Evolutionary conservation across 2,797 vertebrate genomes (phyloP).

Genomic region (Thunnus albacares): DNA sequence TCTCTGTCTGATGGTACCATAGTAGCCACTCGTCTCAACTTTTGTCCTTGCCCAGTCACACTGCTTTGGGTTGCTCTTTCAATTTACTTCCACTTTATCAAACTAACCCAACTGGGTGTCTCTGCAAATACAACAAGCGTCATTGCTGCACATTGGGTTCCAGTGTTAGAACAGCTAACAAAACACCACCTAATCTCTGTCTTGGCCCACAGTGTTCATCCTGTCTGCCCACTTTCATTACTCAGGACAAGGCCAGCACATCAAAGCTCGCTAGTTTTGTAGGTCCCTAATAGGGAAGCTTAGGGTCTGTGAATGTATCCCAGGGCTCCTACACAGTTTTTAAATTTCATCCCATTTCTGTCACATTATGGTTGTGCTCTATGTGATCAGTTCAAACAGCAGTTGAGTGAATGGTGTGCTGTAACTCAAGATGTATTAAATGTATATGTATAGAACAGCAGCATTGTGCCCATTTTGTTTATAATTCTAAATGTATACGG

Average conservation of each 20-base stretch:
- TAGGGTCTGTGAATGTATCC: slow-evolving; percentile 19
- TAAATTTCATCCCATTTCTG: background rate
- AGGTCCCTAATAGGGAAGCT: slow-evolving; percentile 63
- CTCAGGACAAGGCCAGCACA: slow-evolving; percentile 70
- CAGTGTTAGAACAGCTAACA: slow-evolving; percentile 63
- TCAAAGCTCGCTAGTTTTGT: slow-evolving; percentile 77
- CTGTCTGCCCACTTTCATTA: slow-evolving; percentile 77
- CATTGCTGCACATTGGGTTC: slow-evolving; percentile 71
- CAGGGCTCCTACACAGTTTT: slow-evolving; percentile 24
- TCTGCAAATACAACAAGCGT: slow-evolving; percentile 77
- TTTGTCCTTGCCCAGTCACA: slow-evolving; percentile 79
- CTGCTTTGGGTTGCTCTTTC: slow-evolving; percentile 82
- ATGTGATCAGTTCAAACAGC: background rate
- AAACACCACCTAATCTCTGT: slow-evolving; percentile 80
- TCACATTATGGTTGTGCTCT: background rate
- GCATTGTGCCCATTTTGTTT: background rate
- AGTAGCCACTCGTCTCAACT: slow-evolving; percentile 64
- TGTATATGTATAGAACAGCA: background rate
- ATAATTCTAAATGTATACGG: background rate
- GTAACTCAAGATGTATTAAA: background rate
- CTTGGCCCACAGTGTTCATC: slow-evolving; percentile 58
- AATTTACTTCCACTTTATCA: slow-evolving; percentile 86
- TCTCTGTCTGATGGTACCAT: slow-evolving; percentile 31
- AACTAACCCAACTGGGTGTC: slow-evolving; percentile 74
- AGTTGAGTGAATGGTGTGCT: background rate